Evolutionary conservation across 2,113 vertebrate species (phyloP).

Genomic region (Odontophorus gujanensis): DNA sequence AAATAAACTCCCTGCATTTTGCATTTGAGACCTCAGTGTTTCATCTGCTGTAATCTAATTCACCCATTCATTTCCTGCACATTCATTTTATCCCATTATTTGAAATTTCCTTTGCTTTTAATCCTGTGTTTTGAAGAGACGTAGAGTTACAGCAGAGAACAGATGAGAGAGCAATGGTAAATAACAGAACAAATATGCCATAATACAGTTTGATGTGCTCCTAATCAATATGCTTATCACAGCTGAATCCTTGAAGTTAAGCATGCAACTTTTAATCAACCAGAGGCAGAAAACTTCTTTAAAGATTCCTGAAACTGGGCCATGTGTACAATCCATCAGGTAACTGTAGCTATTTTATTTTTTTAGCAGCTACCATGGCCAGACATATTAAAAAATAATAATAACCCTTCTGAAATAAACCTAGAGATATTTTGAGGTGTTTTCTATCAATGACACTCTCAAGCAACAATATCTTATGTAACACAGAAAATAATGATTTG

Average conservation of each 20-base stretch:
- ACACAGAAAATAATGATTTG: neutral
- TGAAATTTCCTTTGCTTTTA: conserved; percentile 72
- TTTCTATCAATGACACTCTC: neutral
- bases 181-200: conserved; percentile 53
- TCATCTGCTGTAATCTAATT: conserved; percentile 73
- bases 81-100: conserved; percentile 70
- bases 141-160: conserved; percentile 37
- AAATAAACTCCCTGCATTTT: conserved; percentile 66
- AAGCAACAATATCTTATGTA: neutral
- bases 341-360: neutral
- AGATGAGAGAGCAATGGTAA: conserved; percentile 18
- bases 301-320: neutral
- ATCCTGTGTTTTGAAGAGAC: conserved; percentile 59
- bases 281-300: conserved; percentile 29
- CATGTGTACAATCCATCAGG: too few relatives aligned
- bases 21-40: conserved; percentile 54
- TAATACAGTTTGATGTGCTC: conserved; percentile 21
- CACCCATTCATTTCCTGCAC: conserved; percentile 63
- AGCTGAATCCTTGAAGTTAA: conserved; percentile 16
- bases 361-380: neutral
- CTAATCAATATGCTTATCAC: conserved; percentile 56
- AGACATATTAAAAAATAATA: neutral
- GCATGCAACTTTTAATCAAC: conserved; percentile 8
- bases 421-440: neutral
- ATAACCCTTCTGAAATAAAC: neutral